Conservation (phyloP, 2,888 invertebrate genomes). For the Mimumesa dahlbomi region DNA sequence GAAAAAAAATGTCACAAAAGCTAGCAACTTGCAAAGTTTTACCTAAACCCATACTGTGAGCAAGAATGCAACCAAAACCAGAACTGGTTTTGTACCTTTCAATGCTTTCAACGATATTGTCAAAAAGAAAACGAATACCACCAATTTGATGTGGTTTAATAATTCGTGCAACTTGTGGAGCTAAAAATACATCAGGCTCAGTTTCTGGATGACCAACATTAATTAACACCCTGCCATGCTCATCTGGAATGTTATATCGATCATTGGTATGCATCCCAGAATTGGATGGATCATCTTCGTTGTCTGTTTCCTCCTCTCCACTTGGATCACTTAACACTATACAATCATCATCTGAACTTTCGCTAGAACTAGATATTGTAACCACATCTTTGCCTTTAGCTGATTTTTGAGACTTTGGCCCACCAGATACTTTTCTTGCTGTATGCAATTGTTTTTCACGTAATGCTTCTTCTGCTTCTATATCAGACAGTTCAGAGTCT, state of each 20-base stretch:
- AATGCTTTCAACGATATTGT: slow-evolving; percentile 97
- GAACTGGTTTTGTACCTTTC: slow-evolving; percentile 89
- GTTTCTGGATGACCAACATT: slow-evolving; percentile 96
- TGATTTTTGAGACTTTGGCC: slow-evolving; percentile 67
- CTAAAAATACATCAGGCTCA: slow-evolving; percentile 95
- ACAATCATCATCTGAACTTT: slow-evolving; percentile 91
- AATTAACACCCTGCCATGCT: slow-evolving; percentile 94
- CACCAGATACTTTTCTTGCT: slow-evolving; percentile 66
- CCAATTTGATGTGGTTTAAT: slow-evolving; percentile 99
- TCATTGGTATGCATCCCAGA: slow-evolving; percentile 97
- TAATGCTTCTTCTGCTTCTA: slow-evolving; percentile 72
- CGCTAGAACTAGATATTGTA: slow-evolving; percentile 87
- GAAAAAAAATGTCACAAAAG: slow-evolving; percentile 97
- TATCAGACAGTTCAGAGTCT: slow-evolving; percentile 78
- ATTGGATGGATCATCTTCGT: slow-evolving; percentile 93
- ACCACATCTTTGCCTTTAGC: slow-evolving; percentile 83
- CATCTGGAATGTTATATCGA: slow-evolving; percentile 93
- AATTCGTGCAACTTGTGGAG: slow-evolving; percentile 93
- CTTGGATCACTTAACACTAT: slow-evolving; percentile 92
- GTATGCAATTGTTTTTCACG: slow-evolving; percentile 74
- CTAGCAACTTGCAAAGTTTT: slow-evolving; percentile 98
- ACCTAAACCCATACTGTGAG: slow-evolving; percentile 99
- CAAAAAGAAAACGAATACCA: slow-evolving; percentile 96
- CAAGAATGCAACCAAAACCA: slow-evolving; percentile 98
- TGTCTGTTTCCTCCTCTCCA: slow-evolving; percentile 89